Base-by-base conservation (phyloP, 2,797 vertebrate genomes). In the Lutjanus campechanus region DNA sequence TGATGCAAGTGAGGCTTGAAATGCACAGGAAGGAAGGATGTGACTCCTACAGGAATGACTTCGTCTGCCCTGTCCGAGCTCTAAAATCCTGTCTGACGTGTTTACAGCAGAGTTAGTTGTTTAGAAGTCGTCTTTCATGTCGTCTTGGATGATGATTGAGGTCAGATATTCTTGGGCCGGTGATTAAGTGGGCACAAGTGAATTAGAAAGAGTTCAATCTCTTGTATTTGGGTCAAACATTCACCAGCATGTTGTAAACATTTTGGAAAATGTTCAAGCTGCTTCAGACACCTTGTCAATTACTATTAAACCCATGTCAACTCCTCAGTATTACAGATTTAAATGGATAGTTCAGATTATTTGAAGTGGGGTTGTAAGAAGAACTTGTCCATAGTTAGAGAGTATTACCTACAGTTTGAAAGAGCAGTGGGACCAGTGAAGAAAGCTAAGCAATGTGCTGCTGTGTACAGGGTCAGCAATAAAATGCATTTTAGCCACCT, bases 191-290 rank as follows among this genome's bases (percentile, higher is more conserved):
- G 49, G 22, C 12, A 1, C 8, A 44, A 7, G 65, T 81, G 56
- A 74, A 61, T 68, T 7, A 70, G 47, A 69, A 72, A 49, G 47
- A 55, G 51, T 12, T 68, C 59, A 82, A 47, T 58, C 70, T 62
- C 85, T 51, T 40, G 73, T 72, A 90, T 92, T 67, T 84, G 85
- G 91, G 90, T 88, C 87, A 88, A 67, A 87, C 69, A 70, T 67
- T 79, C n/a, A 15, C 55, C 25, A 10, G 10, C 10, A 19, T 51
- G 49, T 49, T 20, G 61, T 53, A 49, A 64, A 69, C 63, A 51
- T 70, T 83, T 83, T 77, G 82, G 79, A 72, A 46, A 20, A 73
- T 67, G 50, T 72, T 51, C 36, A 67, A 73, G 47, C 70, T 15
- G 44, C 77, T 41, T 60, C 67, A 53, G 43, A 49, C 77, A 76